Conservation (phyloP, 2,888 invertebrate genomes). For the Clostera curtula region DNA sequence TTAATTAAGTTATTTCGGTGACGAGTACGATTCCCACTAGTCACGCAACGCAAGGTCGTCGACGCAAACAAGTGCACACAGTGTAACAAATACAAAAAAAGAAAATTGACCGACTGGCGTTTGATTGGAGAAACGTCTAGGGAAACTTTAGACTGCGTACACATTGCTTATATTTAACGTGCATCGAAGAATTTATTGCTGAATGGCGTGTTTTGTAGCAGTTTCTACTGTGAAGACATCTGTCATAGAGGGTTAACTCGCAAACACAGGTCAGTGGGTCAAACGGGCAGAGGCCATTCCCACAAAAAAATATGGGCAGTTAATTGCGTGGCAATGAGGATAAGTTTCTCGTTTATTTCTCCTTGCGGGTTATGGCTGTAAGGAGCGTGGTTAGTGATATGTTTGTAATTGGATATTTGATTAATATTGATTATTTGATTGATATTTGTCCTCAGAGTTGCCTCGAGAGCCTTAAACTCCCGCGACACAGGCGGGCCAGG, state of each 20-base stretch:
- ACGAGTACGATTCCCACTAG: slow-evolving; percentile 34
- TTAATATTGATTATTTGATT: no score
- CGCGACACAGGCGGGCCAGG: no score
- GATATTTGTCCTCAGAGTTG: no score
- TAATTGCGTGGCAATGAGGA: slow-evolving; percentile 34
- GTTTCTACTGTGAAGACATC: slow-evolving; percentile 53
- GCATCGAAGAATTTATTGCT: slow-evolving; percentile 40
- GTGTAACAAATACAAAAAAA: slow-evolving; percentile 5
- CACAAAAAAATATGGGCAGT: slow-evolving; percentile 19
- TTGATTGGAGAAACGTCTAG: background rate
- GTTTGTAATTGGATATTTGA: no score
- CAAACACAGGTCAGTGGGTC: slow-evolving; percentile 51
- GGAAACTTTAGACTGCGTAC: slow-evolving; percentile 4
- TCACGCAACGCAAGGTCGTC: slow-evolving; percentile 53
- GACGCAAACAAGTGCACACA: slow-evolving; percentile 8
- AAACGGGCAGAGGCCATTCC: slow-evolving; percentile 33
- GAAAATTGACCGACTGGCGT: slow-evolving; percentile 3
- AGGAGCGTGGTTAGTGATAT: no score
- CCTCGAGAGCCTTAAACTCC: no score
- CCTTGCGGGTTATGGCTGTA: slow-evolving; percentile 20
- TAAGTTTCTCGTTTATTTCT: slow-evolving; percentile 26
- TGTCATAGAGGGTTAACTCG: slow-evolving; percentile 45
- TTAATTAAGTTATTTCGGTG: slow-evolving; percentile 37
- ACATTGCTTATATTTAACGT: slow-evolving; percentile 20
- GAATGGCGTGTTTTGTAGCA: slow-evolving; percentile 30